Percentiles rank a stretch among this genome's conserved stretches.
Conservation (phyloP, 2,113 vertebrate species). For the Caloenas nicobarica region DNA sequence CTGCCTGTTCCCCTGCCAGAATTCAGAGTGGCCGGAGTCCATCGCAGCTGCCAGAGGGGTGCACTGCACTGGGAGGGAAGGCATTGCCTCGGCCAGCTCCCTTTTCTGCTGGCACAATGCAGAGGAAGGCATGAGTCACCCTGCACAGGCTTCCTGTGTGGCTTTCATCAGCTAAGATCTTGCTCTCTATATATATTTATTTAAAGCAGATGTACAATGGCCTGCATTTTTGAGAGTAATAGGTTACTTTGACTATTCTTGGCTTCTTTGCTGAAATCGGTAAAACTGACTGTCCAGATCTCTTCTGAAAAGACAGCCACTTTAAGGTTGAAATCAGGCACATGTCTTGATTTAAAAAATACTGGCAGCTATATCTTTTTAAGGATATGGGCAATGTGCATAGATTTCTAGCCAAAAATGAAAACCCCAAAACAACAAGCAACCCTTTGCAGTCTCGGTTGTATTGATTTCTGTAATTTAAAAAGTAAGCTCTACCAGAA, state of each 20-base stretch:
- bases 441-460: not conserved
- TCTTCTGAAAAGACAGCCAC: not conserved
- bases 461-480: not conserved
- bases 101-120: not conserved
- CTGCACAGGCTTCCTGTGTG: not conserved
- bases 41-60: constrained; percentile 19
- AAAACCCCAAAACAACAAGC: too few relatives aligned
- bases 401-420: not conserved
- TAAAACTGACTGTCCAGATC: not conserved
- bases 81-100: not conserved
- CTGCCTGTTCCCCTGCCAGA: constrained; percentile 8
- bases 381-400: not conserved
- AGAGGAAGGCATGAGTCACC: constrained; percentile 14
- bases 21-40: not conserved
- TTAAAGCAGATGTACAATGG: not conserved
- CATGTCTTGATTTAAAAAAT: not conserved
- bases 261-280: not conserved
- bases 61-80: not conserved
- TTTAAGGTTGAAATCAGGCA: not conserved
- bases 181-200: not conserved
- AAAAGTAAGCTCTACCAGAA: not conserved
- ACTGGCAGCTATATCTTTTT: not conserved
- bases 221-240: not conserved
- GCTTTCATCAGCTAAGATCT: not conserved
- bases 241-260: not conserved